phyloP scores from a whole-genome alignment of 2,113 vertebrate genomes.

The Semnornis frantzii region DNA sequence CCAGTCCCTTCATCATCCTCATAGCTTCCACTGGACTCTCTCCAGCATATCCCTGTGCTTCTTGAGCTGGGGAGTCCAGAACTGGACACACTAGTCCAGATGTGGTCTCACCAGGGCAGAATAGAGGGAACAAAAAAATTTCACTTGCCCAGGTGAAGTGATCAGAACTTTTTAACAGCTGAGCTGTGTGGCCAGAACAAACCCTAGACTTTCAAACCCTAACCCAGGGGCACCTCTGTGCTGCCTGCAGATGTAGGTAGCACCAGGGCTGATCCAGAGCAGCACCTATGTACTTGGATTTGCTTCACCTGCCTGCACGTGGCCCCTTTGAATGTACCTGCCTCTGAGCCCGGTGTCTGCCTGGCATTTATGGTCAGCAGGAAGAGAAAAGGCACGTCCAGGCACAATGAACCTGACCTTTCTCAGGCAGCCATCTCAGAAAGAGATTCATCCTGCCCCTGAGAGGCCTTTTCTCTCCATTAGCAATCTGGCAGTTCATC shows the following conservation, averaged over 20 bases:
- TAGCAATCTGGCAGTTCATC: background rate
- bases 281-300: background rate
- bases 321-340: background rate
- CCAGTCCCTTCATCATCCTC: no score
- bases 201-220: background rate
- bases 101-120: no score
- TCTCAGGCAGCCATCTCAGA: conserved; percentile 22
- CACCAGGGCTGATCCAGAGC: background rate
- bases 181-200: background rate
- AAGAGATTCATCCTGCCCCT: conserved; percentile 11
- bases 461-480: conserved; percentile 9
- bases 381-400: conserved; percentile 10
- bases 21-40: no score
- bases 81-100: no score
- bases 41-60: no score
- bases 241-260: rapidly evolving
- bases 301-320: background rate
- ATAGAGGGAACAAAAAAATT: background rate
- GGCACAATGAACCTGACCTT: conserved; percentile 41
- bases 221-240: background rate
- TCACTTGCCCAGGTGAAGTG: background rate
- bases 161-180: background rate
- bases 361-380: conserved; percentile 3
- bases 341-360: background rate
- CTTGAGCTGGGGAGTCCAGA: no score